Conservation (phyloP, 92 coral and sea anemone species). For the Bergia sp. region DNA sequence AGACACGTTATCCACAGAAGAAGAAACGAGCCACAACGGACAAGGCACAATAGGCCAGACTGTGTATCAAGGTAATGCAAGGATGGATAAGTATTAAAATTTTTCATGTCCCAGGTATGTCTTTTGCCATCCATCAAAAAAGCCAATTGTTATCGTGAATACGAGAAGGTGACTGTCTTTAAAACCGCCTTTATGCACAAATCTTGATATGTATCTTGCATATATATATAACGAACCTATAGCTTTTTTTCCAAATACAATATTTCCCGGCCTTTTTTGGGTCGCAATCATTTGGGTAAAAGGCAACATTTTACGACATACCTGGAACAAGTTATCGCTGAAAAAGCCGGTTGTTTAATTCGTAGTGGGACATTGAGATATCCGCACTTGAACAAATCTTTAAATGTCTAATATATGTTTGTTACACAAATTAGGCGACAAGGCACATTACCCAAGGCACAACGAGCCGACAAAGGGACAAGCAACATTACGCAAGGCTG, state of each 20-base stretch:
- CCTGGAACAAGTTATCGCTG: constrained; percentile 6
- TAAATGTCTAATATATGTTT: constrained; percentile 1
- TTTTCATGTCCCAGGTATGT: not conserved
- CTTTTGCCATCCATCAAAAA: not conserved
- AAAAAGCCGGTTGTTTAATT: constrained; percentile 3
- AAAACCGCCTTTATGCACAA: constrained; percentile 5
- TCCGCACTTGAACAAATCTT: constrained; percentile 5
- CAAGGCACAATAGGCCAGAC: too few relatives aligned
- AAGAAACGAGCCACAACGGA: not conserved
- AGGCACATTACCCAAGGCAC: constrained; percentile 7
- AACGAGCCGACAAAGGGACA: constrained; percentile 7
- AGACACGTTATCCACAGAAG: constrained; percentile 16
- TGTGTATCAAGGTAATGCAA: not conserved
- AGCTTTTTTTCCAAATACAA: constrained; percentile 2
- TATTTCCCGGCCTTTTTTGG: constrained; percentile 6
- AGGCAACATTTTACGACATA: constrained; percentile 4
- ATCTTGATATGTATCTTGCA: constrained; percentile 3
- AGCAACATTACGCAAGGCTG: constrained; percentile 6
- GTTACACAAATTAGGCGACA: constrained; percentile 5
- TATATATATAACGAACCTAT: constrained; percentile 1
- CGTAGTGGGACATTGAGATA: constrained; percentile 6
- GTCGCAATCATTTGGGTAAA: too few relatives aligned
- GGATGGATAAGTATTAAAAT: not conserved
- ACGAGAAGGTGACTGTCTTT: constrained; percentile 8
- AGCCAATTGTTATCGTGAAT: constrained; percentile 3